Base-by-base conservation (phyloP, 2,888 invertebrate genomes). In the Xylota segnis region DNA sequence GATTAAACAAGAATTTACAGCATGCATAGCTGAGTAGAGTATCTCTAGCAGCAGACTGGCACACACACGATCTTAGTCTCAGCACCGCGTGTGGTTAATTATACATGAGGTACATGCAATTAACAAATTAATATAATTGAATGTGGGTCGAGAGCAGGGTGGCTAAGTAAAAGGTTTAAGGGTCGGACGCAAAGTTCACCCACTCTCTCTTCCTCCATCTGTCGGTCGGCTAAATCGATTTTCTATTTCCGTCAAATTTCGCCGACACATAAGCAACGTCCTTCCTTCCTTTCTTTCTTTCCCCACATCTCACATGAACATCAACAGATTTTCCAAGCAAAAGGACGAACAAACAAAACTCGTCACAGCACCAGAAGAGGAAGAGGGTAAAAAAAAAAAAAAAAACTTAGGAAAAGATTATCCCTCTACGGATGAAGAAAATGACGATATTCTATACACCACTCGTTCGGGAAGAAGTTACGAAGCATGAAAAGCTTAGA, bases 401-500 rank as follows among this genome's bases (percentile, higher is more conserved):
- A 54, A 70, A 63, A 16, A 34, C 52, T 66, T 68, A 63, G 75
- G 68, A 81, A 68, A 52, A 68, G 82, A 82, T 82, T 75, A 82
- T 76, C 76, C 82, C 29, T 52, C 40, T 18, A 54, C 32, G 72
- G 61, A 14, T n/a, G 54, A 32, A 58, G 43, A 65, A 77, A 54
- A 77, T 61, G 56, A 83, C 40, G 45, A 29, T 54, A 45, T 45
- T 14, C 9, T 18, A 40, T 40, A 16, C 68, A 71, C 59, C 66
- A 65, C 70, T 81, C 76, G 56, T 76, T 82, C 16, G 40, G 77
- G 32, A 86, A 82, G 68, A 86, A 86, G 72, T 82, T 86, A 82
- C 82, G 72, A 63, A 86, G 82, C 86, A 82, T 86, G 77, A 86
- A 86, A 86, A 86, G 86, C 86, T 86, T 77, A 82, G 86, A 86